Conservation (phyloP, 2,888 invertebrate genomes). For the Yponomeuta sedellus region DNA sequence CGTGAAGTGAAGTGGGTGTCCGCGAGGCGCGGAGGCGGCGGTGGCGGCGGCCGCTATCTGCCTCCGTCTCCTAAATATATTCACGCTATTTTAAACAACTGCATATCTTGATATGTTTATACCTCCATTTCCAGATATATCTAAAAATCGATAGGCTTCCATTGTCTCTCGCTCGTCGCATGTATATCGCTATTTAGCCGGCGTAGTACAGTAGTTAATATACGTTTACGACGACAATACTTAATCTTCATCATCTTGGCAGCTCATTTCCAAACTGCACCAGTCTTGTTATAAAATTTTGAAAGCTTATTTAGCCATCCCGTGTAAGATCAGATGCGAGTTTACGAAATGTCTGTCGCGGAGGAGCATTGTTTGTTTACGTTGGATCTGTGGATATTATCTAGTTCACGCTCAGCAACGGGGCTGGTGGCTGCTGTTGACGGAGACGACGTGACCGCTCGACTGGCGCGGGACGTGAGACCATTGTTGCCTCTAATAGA, state of each 20-base stretch:
- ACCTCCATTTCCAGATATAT: background rate
- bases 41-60: background rate
- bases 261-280: background rate
- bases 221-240: background rate
- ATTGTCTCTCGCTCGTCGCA: background rate
- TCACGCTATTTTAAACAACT: background rate
- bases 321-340: background rate
- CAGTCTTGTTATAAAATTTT: background rate
- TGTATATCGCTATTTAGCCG: background rate
- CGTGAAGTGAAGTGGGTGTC: conserved; percentile 7
- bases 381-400: background rate
- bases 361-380: conserved; percentile 3
- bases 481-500: conserved; percentile 70
- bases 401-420: background rate
- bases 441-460: conserved; percentile 12
- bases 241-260: background rate
- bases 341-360: background rate
- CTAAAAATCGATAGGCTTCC: background rate
- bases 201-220: background rate
- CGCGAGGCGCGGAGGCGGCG: background rate
- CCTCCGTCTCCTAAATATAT: background rate
- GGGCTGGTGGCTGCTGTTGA: background rate
- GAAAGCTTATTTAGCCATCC: background rate
- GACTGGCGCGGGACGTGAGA: conserved; percentile 44
- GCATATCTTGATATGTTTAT: conserved; percentile 1